Base-by-base conservation (phyloP, 2,113 vertebrate genomes). In the Labeo catla region DNA sequence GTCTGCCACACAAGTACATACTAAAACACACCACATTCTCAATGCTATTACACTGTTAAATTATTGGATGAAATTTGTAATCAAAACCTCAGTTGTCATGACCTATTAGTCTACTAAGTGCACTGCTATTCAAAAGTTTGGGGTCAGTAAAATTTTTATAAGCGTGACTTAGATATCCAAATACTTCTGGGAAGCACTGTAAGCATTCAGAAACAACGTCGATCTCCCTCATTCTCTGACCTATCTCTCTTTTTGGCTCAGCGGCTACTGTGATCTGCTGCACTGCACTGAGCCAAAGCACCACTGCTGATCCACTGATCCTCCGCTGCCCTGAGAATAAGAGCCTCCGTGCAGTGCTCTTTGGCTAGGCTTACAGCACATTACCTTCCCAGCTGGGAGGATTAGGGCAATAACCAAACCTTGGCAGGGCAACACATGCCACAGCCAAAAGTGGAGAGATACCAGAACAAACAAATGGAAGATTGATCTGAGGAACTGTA, bases 351-450 rank as follows among this genome's bases (percentile, higher is more conserved):
- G 79, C 50, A 45, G 86, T 47, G 52, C 16, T 84, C 81, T 83
- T 83, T 76, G 85, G 78, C 68, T 61, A 28, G 57, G 79, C 70
- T 82, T 87, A 89, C 57, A 61, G 45, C 68, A 84, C 78, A 85
- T 85, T 87, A 87, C 72, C 70, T 77, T 54, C 89, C 80, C 84
- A 89, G 85, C 65, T 90, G 76, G 84, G 78, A 83, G 87, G 90
- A 92, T 79, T 89, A 83, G 81, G 88, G 88, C 84, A 88, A 61
- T 87, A 88, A 90, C 68, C 84, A 87, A 86, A 34, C 65, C 90
- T 81, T 87, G 83, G 76, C 9, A 87, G 73, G 63, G 77, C 83
- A 83, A 74, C 36, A 89, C 52, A 76, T 83, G 49, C 61, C 76
- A 84, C 23, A 66, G 79, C 59, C 79, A 47, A 83, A 23, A 19